phyloP scores from a whole-genome alignment of 2,797 vertebrate genomes.

The Margarornis squamiger region DNA sequence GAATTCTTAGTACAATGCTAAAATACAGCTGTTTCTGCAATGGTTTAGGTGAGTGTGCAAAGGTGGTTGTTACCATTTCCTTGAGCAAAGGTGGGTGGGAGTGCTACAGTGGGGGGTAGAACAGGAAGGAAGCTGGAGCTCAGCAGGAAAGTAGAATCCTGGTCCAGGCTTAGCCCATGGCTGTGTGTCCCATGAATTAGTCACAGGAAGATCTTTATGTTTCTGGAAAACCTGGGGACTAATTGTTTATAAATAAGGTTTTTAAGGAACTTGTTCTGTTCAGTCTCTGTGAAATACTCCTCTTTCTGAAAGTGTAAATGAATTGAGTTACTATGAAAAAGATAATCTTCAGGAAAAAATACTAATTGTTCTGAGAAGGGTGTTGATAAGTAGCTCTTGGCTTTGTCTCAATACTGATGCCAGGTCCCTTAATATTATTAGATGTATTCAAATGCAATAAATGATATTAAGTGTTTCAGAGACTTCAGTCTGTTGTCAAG shows the following conservation, averaged over 20 bases:
- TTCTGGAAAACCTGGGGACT: background rate
- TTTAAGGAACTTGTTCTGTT: background rate
- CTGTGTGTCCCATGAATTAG: background rate
- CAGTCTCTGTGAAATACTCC: background rate
- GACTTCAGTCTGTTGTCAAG: background rate
- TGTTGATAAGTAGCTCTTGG: background rate
- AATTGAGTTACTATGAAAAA: background rate
- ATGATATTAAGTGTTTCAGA: background rate
- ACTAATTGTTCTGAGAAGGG: background rate
- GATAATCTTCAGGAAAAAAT: background rate
- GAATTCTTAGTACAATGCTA: background rate
- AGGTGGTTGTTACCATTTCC: background rate
- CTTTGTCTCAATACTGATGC: background rate
- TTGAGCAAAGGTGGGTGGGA: background rate
- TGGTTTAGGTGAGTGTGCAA: background rate
- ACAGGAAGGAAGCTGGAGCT: background rate
- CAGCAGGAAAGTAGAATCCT: background rate
- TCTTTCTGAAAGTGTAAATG: background rate
- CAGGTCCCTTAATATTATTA: background rate
- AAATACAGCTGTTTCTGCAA: background rate
- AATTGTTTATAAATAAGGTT: background rate
- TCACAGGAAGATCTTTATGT: background rate
- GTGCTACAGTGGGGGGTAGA: background rate
- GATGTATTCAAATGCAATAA: background rate
- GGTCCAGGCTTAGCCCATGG: background rate